Evolutionary conservation across 2,888 invertebrate genomes (phyloP).

Genomic region (Alloscopus bannaensis): DNA sequence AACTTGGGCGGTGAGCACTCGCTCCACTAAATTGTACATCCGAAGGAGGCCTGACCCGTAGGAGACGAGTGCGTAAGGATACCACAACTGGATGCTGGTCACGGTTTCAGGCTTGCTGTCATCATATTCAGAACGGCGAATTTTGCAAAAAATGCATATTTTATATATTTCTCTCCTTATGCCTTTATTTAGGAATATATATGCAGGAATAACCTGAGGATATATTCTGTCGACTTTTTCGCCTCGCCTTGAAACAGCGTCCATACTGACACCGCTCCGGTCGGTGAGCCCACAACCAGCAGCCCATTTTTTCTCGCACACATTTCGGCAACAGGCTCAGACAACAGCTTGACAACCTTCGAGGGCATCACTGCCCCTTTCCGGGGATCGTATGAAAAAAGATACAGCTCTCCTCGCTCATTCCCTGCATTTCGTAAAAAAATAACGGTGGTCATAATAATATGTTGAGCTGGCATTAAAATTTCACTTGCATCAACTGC

Average conservation of each 20-base stretch:
- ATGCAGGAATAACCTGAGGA: constrained; percentile 24
- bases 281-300: constrained; percentile 52
- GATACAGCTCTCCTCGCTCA: constrained; percentile 19
- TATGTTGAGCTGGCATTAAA: no score
- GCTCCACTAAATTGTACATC: constrained; percentile 65
- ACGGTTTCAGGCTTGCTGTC: constrained; percentile 65
- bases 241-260: constrained; percentile 39
- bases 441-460: background rate
- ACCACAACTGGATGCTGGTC: constrained; percentile 68
- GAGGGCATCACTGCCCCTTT: constrained; percentile 22
- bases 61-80: constrained; percentile 62
- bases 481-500: no score
- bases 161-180: background rate
- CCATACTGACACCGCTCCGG: constrained; percentile 56
- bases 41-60: constrained; percentile 69
- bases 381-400: constrained; percentile 12
- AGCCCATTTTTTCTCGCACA: constrained; percentile 47
- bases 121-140: constrained; percentile 11
- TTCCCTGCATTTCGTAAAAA: background rate
- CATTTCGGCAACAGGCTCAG: constrained; percentile 57
- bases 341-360: constrained; percentile 42
- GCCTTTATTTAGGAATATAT: background rate
- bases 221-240: constrained; percentile 41
- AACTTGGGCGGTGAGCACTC: constrained; percentile 58
- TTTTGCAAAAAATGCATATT: background rate